Evolutionary conservation across 2,113 vertebrate species (phyloP).

Genomic region (Tympanuchus pallidicinctus): DNA sequence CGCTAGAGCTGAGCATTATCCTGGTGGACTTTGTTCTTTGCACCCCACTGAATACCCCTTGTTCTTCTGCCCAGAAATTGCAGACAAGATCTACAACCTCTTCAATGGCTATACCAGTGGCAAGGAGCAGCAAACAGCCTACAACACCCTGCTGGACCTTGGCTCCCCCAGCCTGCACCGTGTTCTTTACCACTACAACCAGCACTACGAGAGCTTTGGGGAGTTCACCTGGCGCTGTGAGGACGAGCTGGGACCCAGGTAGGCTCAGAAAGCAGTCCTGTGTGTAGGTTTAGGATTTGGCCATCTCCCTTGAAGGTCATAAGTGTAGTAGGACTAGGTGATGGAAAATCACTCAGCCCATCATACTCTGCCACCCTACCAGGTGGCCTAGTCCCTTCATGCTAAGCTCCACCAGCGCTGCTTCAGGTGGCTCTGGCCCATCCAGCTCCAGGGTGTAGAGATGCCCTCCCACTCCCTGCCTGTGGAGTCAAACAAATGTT

Average conservation of each 20-base stretch:
- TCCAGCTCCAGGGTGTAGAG: background rate
- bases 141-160: conserved; percentile 96
- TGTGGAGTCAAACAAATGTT: background rate
- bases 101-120: conserved; percentile 98
- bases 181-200: conserved; percentile 97
- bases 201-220: conserved; percentile 96
- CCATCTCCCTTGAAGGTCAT: background rate
- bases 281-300: background rate
- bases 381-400: background rate
- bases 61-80: conserved; percentile 85
- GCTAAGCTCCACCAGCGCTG: background rate
- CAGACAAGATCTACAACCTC: conserved; percentile 98
- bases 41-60: background rate
- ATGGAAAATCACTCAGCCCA: background rate
- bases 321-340: background rate
- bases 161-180: conserved; percentile 93
- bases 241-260: conserved; percentile 97
- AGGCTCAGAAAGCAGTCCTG: background rate
- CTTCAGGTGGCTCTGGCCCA: background rate
- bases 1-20: background rate
- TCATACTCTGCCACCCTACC: background rate
- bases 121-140: conserved; percentile 97
- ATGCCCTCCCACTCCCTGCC: background rate
- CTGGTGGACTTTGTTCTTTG: background rate
- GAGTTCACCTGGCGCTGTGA: conserved; percentile 99